phyloP scores from a whole-genome alignment of 2,888 invertebrate genomes.

The Erebia epiphron region DNA sequence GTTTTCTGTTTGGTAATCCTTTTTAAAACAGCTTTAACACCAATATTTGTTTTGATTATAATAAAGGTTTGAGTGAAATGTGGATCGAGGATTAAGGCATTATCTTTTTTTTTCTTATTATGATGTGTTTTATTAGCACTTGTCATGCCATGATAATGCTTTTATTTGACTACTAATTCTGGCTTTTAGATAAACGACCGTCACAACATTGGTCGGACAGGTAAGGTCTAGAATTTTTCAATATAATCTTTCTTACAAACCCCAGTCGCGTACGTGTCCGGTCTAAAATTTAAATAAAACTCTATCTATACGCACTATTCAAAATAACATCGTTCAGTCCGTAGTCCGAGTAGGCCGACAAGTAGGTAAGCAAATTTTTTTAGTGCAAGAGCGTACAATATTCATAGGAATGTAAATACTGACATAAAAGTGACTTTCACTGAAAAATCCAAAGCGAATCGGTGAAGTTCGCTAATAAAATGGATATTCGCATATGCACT shows the following conservation, averaged over 20 bases:
- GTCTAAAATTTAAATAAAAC: neutral
- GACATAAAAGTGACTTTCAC: slow-evolving; percentile 23
- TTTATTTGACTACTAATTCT: no score
- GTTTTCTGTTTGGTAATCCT: slow-evolving; percentile 17
- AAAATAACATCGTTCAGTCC: neutral
- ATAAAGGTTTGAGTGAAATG: slow-evolving; percentile 9
- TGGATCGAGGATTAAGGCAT: neutral
- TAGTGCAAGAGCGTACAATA: neutral
- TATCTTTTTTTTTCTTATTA: neutral
- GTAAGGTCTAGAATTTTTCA: no score
- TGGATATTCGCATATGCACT: slow-evolving; percentile 27
- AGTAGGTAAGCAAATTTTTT: neutral
- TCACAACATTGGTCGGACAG: no score
- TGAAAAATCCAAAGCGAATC: slow-evolving; percentile 25
- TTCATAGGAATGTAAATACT: slow-evolving; percentile 24
- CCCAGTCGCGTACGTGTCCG: neutral
- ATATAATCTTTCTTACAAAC: no score
- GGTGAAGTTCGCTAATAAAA: slow-evolving; percentile 20
- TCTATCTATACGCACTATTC: neutral
- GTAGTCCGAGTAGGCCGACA: neutral
- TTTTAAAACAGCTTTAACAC: slow-evolving; percentile 14
- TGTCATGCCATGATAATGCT: neutral
- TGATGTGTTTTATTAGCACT: neutral
- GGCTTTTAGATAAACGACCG: no score
- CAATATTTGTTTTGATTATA: slow-evolving; percentile 18